Evolutionary conservation across 1,140 invertebrate species (phyloP).

Genomic region (Ceratina calcarata): DNA sequence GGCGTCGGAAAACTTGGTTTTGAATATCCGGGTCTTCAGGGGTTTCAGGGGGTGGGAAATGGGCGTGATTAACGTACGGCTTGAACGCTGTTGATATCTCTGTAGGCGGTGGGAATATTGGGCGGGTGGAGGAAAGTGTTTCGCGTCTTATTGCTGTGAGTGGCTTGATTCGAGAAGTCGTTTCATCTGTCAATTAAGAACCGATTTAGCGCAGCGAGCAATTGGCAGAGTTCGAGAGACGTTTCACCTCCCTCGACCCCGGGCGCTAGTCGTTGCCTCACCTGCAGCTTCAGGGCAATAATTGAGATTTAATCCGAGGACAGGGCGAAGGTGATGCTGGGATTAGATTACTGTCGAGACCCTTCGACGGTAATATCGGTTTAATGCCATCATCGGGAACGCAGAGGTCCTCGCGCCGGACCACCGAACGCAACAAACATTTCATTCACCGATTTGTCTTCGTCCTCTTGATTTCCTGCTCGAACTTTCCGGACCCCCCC

Average conservation of each 20-base stretch:
- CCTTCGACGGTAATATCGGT: constrained; percentile 23
- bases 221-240: constrained; percentile 40
- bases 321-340: constrained; percentile 24
- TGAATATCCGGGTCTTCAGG: constrained; percentile 9
- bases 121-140: background rate
- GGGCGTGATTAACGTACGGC: background rate
- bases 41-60: background rate
- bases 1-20: constrained; percentile 4
- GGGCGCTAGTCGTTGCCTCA: too few relatives aligned
- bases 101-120: too few relatives aligned
- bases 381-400: constrained; percentile 3
- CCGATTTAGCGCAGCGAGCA: constrained; percentile 42
- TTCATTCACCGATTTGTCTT: background rate
- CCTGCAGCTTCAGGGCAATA: constrained; percentile 8
- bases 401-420: background rate
- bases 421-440: constrained; percentile 5
- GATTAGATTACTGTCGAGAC: constrained; percentile 26
- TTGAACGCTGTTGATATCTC: background rate
- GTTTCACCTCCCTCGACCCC: background rate
- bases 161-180: constrained; percentile 21
- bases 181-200: constrained; percentile 52
- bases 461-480: background rate
- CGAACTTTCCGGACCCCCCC: background rate
- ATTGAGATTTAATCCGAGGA: constrained; percentile 45
- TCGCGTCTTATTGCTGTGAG: constrained; percentile 29